These are phyloP conservation scores for Dilophus febrilis DNA, from an alignment of 2,888 invertebrate species.

Conservation along the genomic window DNA sequence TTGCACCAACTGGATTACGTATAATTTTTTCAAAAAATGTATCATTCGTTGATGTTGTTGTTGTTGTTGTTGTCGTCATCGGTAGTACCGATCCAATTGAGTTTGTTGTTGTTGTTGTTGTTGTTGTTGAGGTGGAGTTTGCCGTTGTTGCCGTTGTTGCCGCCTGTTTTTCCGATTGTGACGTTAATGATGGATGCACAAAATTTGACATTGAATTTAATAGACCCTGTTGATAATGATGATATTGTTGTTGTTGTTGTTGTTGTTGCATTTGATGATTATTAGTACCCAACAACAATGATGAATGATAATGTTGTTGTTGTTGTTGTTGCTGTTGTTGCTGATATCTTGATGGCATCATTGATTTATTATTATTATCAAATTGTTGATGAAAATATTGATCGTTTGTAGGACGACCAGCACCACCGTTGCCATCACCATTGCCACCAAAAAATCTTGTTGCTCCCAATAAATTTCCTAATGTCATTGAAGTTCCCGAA, in stretches of 20 bases:
- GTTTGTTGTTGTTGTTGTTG: constrained; percentile 1
- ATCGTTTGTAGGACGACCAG: too few relatives aligned
- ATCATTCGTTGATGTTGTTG: constrained; percentile 10
- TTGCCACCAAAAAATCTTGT: too few relatives aligned
- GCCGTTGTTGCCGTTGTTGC: constrained; percentile 7
- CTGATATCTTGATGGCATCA: too few relatives aligned
- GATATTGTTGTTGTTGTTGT: background rate
- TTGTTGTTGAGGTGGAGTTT: background rate
- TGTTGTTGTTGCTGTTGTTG: background rate
- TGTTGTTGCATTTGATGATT: background rate
- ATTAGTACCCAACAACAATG: background rate
- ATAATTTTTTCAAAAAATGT: constrained; percentile 21
- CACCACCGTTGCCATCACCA: background rate
- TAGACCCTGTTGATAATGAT: background rate
- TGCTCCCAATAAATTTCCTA: too few relatives aligned
- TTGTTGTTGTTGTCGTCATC: constrained; percentile 33
- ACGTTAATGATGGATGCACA: background rate
- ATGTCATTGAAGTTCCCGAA: too few relatives aligned
- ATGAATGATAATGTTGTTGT: background rate
- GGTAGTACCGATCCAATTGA: constrained; percentile 29
- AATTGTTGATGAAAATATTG: background rate
- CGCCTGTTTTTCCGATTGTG: background rate
- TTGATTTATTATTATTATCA: too few relatives aligned
- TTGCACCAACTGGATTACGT: constrained; percentile 75
- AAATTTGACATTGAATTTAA: background rate